phyloP scores from a whole-genome alignment of 1,140 invertebrate genomes.

The Drosophila nannoptera region DNA sequence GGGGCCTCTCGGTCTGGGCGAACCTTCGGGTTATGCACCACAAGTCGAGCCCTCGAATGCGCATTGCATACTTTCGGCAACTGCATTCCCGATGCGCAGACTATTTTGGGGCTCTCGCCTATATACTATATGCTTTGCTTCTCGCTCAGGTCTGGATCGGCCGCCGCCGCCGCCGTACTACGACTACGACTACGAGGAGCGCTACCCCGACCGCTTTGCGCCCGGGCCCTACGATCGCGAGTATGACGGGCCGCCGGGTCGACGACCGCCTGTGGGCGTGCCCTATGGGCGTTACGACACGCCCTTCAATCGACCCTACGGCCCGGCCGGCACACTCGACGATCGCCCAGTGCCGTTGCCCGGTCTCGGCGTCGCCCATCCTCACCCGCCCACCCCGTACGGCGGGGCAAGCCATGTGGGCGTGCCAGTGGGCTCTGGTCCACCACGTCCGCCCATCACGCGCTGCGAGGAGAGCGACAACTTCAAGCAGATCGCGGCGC shows the following conservation, averaged over 20 bases:
- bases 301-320: slow-evolving; percentile 67
- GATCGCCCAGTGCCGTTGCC: slow-evolving; percentile 68
- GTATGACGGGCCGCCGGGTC: slow-evolving; percentile 70
- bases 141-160: slow-evolving; percentile 65
- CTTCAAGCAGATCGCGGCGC: slow-evolving; percentile 88
- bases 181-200: slow-evolving; percentile 75
- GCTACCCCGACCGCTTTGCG: slow-evolving; percentile 63
- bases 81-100: slow-evolving; percentile 7
- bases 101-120: not conserved
- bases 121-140: not conserved
- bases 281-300: slow-evolving; percentile 70
- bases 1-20: too few species aligned
- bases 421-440: slow-evolving; percentile 53
- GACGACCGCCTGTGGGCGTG: slow-evolving; percentile 71
- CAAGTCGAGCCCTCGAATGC: slow-evolving; percentile 11
- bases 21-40: not conserved
- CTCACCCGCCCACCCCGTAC: slow-evolving; percentile 47
- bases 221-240: slow-evolving; percentile 70
- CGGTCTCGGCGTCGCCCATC: slow-evolving; percentile 55
- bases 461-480: slow-evolving; percentile 88
- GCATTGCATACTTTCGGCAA: slow-evolving; percentile 32
- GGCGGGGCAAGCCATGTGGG: slow-evolving; percentile 53
- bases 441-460: slow-evolving; percentile 74
- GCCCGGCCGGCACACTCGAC: slow-evolving; percentile 53
- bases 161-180: slow-evolving; percentile 72